phyloP scores from a whole-genome alignment of 2,113 vertebrate genomes.

The Dicaeum eximium region DNA sequence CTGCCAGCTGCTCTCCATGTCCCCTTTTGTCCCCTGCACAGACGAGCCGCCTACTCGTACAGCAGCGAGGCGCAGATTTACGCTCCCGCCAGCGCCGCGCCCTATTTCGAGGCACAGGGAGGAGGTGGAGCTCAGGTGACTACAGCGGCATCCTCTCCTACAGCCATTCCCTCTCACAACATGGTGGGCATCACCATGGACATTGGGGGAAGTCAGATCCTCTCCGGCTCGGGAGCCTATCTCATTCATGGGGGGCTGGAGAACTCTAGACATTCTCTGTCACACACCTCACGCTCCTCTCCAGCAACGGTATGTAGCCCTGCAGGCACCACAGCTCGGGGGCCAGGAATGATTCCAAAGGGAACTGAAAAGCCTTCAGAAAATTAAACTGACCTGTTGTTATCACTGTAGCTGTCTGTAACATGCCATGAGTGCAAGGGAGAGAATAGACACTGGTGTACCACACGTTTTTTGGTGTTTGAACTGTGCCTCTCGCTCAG shows the following conservation, averaged over 20 bases:
- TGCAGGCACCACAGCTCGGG: neutral
- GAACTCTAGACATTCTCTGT: conserved; percentile 85
- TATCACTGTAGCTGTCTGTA: neutral
- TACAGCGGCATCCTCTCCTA: conserved; percentile 87
- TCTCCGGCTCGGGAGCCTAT: conserved; percentile 91
- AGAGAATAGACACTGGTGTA: conserved; percentile 29
- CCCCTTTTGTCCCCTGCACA: conserved; percentile 49
- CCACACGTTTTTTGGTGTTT: accelerated
- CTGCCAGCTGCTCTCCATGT: neutral
- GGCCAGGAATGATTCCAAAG: conserved; percentile 27
- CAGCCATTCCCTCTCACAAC: conserved; percentile 84
- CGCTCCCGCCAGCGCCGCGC: conserved; percentile 80
- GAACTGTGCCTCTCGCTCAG: neutral
- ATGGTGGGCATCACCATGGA: conserved; percentile 99
- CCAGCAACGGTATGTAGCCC: conserved; percentile 90
- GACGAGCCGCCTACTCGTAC: conserved; percentile 90
- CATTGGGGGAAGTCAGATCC: conserved; percentile 87
- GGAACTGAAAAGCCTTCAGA: conserved; percentile 37
- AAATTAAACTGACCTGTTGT: neutral
- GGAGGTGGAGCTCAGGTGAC: conserved; percentile 85
- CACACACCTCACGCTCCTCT: conserved; percentile 93
- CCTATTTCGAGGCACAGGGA: conserved; percentile 89
- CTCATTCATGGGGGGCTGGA: conserved; percentile 95
- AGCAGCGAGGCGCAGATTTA: conserved; percentile 91
- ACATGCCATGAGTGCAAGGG: neutral